Evolutionary conservation across 2,113 vertebrate species (phyloP).

Genomic region (Parotia lawesii): DNA sequence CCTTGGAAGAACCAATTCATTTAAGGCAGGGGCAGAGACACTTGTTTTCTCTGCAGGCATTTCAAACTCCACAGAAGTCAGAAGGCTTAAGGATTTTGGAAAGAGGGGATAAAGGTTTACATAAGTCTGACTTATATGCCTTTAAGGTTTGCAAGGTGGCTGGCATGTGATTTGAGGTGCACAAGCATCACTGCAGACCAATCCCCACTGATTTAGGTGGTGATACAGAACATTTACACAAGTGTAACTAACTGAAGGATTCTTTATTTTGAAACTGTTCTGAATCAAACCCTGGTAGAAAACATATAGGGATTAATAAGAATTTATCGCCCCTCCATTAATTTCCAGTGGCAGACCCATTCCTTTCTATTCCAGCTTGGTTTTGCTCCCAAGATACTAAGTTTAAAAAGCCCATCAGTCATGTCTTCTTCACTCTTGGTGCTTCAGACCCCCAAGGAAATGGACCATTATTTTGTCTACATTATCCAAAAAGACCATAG

Average conservation of each 20-base stretch:
- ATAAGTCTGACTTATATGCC: background rate
- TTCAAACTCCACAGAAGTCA: background rate
- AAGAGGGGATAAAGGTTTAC: background rate
- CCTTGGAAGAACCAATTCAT: background rate
- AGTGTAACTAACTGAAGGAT: background rate
- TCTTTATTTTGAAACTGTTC: slow-evolving; percentile 9
- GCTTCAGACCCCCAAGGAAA: background rate
- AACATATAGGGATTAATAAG: background rate
- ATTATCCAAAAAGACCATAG: background rate
- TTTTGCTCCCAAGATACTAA: background rate
- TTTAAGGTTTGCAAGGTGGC: background rate
- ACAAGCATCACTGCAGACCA: background rate
- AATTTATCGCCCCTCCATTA: background rate
- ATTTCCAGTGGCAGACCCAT: background rate
- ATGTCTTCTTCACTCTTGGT: background rate
- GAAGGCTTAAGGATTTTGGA: background rate
- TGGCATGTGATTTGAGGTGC: background rate
- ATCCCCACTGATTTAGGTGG: background rate
- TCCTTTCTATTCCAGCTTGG: background rate
- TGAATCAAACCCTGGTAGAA: background rate
- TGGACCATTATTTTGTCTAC: background rate
- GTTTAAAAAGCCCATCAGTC: background rate
- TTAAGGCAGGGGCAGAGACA: background rate
- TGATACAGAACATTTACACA: background rate
- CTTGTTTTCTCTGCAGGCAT: background rate